Percentiles rank a stretch among this genome's conserved stretches.
Evolutionary conservation across 2,113 vertebrate genomes (phyloP).

Genomic region (Bolborhynchus lineola): DNA sequence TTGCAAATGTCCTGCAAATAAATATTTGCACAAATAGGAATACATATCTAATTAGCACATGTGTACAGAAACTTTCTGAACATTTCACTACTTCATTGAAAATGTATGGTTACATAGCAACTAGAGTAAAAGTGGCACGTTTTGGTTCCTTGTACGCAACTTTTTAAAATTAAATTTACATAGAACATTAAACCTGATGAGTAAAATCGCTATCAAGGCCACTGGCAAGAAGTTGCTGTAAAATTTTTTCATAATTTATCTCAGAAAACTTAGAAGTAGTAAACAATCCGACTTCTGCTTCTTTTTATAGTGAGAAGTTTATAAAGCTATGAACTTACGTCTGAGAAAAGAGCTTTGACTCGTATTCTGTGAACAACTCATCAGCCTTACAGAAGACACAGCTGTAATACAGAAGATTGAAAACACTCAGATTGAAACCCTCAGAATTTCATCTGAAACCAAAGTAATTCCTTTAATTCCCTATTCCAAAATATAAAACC

Average conservation of each 20-base stretch:
- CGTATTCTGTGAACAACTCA: constrained; percentile 95
- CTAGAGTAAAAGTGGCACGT: neutral
- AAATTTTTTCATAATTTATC: neutral
- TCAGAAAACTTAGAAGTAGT: neutral
- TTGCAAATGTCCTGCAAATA: neutral
- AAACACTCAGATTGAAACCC: neutral
- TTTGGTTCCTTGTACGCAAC: neutral
- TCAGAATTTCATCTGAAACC: constrained; percentile 11
- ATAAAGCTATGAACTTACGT: constrained; percentile 81
- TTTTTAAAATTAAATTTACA: neutral
- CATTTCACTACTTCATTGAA: neutral
- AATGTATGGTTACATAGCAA: neutral
- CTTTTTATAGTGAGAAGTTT: neutral
- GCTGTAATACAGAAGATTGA: constrained; percentile 74
- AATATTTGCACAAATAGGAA: neutral
- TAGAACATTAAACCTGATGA: neutral
- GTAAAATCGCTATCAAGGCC: neutral
- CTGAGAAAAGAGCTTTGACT: constrained; percentile 96
- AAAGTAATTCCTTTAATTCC: neutral
- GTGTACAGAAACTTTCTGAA: neutral
- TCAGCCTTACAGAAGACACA: constrained; percentile 98
- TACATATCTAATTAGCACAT: neutral
- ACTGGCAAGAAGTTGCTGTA: neutral
- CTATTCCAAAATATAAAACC: neutral
- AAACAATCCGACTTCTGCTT: neutral